Evolutionary conservation across 2,888 invertebrate species (phyloP).

Genomic region (Lissonota sp.): DNA sequence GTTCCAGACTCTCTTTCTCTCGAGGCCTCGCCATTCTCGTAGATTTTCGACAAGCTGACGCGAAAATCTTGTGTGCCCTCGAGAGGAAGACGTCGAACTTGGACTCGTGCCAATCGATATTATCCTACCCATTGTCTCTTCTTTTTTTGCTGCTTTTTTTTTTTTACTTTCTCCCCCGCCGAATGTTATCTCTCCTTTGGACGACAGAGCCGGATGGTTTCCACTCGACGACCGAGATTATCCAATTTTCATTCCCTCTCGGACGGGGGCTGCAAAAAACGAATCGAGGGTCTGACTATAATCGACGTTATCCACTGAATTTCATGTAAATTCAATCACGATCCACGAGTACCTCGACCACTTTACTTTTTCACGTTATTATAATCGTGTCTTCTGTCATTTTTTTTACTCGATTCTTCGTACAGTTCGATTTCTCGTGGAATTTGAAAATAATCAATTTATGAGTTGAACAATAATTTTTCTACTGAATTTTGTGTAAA

Average conservation of each 20-base stretch:
- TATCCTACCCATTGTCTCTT: slow-evolving; percentile 38
- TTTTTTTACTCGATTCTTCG: too few relatives aligned
- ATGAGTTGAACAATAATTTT: too few relatives aligned
- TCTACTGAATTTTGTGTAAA: too few relatives aligned
- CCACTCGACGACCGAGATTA: slow-evolving; percentile 17
- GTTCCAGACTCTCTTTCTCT: not conserved
- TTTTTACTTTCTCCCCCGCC: not conserved
- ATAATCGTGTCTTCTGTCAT: too few relatives aligned
- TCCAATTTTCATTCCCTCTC: not conserved
- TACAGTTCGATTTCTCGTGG: too few relatives aligned
- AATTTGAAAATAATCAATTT: too few relatives aligned
- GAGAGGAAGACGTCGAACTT: slow-evolving; percentile 64
- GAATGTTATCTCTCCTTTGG: not conserved
- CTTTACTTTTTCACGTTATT: too few relatives aligned
- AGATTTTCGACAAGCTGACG: slow-evolving; percentile 44
- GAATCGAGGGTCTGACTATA: not conserved
- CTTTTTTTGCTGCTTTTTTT: slow-evolving; percentile 13
- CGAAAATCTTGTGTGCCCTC: slow-evolving; percentile 29
- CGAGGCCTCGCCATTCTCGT: not conserved
- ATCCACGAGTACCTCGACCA: too few relatives aligned
- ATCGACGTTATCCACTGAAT: too few relatives aligned
- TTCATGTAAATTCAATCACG: too few relatives aligned
- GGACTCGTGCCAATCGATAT: slow-evolving; percentile 68
- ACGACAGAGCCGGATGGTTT: too few relatives aligned
- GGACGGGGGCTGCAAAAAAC: not conserved